Evolutionary conservation across 2,113 vertebrate species (phyloP).

Genomic region (Actinemys pallida): DNA sequence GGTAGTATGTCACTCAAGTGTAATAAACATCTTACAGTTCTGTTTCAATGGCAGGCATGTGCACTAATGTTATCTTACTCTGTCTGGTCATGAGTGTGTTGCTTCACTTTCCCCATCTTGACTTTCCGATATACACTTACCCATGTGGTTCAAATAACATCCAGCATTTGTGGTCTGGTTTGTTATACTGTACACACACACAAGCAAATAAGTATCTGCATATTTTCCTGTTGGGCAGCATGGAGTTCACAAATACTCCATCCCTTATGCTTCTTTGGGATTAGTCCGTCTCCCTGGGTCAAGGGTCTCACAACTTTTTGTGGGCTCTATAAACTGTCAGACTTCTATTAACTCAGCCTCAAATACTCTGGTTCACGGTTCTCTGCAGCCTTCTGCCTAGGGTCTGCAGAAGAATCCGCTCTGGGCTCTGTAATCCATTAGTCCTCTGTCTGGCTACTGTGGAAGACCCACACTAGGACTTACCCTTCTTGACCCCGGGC

Average conservation of each 20-base stretch:
- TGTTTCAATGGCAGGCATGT: neutral
- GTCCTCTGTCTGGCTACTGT: neutral
- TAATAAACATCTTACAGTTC: neutral
- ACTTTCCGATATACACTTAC: neutral
- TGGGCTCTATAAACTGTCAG: neutral
- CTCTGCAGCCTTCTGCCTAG: neutral
- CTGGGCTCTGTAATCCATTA: too few relatives aligned
- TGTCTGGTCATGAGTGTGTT: neutral
- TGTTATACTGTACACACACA: too few relatives aligned
- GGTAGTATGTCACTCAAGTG: neutral
- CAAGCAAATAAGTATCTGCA: too few relatives aligned
- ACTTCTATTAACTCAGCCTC: neutral
- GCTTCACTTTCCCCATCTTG: neutral
- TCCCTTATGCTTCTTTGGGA: too few relatives aligned
- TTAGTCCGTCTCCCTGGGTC: too few relatives aligned
- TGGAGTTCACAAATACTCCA: too few relatives aligned
- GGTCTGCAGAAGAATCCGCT: neutral
- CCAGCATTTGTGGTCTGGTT: too few relatives aligned
- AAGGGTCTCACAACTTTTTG: neutral
- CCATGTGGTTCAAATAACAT: too few relatives aligned
- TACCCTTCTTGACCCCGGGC: too few relatives aligned
- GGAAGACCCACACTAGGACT: neutral
- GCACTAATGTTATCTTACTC: neutral
- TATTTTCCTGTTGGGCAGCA: too few relatives aligned
- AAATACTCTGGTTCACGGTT: neutral